Evolutionary conservation across 2,113 vertebrate species (phyloP).

Genomic region (Esox niger): DNA sequence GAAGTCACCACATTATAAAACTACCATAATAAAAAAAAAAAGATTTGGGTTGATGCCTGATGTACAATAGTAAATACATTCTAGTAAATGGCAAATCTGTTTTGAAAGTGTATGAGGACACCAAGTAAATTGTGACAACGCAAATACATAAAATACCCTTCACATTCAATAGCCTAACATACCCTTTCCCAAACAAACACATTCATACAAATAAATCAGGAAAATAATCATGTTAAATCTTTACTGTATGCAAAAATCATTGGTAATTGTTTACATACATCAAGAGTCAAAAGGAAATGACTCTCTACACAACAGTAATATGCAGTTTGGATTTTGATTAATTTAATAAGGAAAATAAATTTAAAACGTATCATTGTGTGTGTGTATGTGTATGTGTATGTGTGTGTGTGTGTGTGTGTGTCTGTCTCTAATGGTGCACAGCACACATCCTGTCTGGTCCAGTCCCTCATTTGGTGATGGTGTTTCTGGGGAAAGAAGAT

Average conservation of each 20-base stretch:
- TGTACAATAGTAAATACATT: no score
- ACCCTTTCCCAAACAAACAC: not conserved
- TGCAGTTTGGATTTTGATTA: not conserved
- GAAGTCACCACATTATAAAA: no score
- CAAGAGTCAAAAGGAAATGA: not conserved
- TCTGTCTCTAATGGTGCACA: not conserved
- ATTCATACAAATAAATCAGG: not conserved
- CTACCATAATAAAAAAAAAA: no score
- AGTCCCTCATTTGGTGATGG: conserved; percentile 50
- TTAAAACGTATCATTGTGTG: conserved; percentile 12
- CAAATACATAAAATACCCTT: no score
- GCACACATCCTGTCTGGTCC: not conserved
- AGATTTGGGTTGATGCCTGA: no score
- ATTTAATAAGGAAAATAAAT: conserved; percentile 8
- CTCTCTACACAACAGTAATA: conserved; percentile 8
- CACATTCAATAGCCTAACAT: not conserved
- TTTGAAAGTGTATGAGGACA: no score
- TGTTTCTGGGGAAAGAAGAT: conserved; percentile 41
- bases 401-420: conserved; percentile 1
- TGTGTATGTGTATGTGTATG: conserved; percentile 4
- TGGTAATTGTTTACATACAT: not conserved
- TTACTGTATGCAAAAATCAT: conserved; percentile 17
- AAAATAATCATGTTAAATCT: not conserved
- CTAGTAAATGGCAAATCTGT: no score
- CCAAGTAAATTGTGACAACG: no score